Percentiles rank a stretch among this genome's conserved stretches.
These are phyloP conservation scores for Mobula birostris DNA, from an alignment of 2,113 vertebrate species.

Conservation along the genomic window DNA sequence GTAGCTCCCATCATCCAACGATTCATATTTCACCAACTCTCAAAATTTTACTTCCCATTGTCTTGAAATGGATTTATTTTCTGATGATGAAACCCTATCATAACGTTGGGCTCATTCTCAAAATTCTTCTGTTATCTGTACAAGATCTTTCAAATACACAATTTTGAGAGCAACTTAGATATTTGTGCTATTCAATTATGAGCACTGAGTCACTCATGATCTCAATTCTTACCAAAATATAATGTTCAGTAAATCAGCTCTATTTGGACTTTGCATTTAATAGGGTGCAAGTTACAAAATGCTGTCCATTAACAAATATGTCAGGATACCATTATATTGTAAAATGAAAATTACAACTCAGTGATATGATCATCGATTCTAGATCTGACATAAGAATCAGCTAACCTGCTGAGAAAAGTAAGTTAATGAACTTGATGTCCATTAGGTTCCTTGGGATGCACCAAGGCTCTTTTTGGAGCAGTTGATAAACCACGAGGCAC, in stretches of 20 bases:
- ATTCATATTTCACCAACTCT: too few species aligned
- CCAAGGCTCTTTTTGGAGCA: not conserved
- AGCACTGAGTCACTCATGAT: not conserved
- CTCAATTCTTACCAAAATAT: not conserved
- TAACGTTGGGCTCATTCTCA: not conserved
- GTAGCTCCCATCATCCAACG: not conserved
- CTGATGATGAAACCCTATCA: not conserved
- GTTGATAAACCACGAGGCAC: not conserved
- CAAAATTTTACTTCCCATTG: not conserved
- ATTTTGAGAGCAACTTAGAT: not conserved
- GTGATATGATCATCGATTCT: not conserved
- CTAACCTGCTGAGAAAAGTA: not conserved
- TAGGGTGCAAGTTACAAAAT: not conserved
- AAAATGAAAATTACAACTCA: not conserved
- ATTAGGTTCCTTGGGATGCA: not conserved
- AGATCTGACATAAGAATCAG: not conserved
- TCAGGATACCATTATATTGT: not conserved
- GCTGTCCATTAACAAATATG: not conserved
- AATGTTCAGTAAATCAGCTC: not conserved
- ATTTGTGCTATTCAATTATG: too few species aligned
- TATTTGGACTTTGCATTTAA: not conserved
- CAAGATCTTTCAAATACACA: not conserved
- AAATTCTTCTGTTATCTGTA: not conserved
- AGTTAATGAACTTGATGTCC: not conserved
- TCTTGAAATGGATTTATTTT: not conserved